Evolutionary conservation across 1,140 invertebrate genomes (phyloP), one percentile per base, ranked within the genome.

Genomic region (Ceratina australensis): DNA sequence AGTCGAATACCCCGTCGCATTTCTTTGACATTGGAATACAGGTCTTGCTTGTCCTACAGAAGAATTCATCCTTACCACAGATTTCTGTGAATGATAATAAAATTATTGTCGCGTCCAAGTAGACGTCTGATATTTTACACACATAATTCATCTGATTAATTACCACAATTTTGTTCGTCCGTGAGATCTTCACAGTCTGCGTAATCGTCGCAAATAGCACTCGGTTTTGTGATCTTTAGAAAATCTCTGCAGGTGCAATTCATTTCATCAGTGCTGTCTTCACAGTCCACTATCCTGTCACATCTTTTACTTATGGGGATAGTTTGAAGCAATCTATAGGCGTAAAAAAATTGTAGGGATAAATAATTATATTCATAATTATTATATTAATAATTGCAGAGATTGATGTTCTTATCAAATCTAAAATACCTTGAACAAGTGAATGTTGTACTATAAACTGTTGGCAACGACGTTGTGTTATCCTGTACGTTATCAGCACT

Each of bases 241-340:
- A 94, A 95, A 83, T 97, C 96, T 60, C 90, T 92, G 88, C 97
- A 98, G 0, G 92, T 94, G 85, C 97, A 98, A 79, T 94, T 90
- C 1, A 92, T 79, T 92, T 97, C 97, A 89, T 98, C 97, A 0
- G 94, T 95, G 18, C 95, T 95, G 90, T 98, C 97, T 87, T 96
- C 95, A 89, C 97, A 98, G 86, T 97, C 96, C 20, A 93, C 87
- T 56, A 94, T 90, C 26, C 93, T 93, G 89, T 98, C 93, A 86
- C 97, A 98, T 65, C 94, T 93, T 78, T 93, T 91, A 13, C 84
- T 74, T 1, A 92, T 88, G 0, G 94, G 90, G 28, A 97, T 93
- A 16, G 88, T 92, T 91, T 97, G 96, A 1, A 91, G 82, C 66
- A 96, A 93, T 61, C 95, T 96, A 78, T 33, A 18, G 64, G 59